phyloP scores from a whole-genome alignment of 2,113 vertebrate species.

The Marmota flaviventris region DNA sequence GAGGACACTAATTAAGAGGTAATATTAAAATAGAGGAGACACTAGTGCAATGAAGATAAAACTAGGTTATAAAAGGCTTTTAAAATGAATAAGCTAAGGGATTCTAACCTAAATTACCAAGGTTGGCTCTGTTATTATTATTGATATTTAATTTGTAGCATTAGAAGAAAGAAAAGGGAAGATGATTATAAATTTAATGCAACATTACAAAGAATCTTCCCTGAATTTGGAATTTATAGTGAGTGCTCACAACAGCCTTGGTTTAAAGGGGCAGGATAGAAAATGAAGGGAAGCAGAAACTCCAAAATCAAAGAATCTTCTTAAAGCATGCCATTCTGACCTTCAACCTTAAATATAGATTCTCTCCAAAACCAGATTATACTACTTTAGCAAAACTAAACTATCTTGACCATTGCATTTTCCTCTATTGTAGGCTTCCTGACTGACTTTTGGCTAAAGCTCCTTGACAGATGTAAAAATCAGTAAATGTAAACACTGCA shows the following conservation, averaged over 20 bases:
- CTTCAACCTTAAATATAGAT: neutral
- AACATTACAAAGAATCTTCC: neutral
- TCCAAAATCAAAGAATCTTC: neutral
- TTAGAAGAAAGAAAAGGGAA: neutral
- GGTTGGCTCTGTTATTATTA: slow-evolving; percentile 15
- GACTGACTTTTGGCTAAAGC: slow-evolving; percentile 6
- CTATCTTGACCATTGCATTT: slow-evolving; percentile 1
- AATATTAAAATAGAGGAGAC: slow-evolving; percentile 68
- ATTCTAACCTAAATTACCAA: slow-evolving; percentile 57
- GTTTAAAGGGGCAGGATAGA: neutral
- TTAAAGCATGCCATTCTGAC: neutral
- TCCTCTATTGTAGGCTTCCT: neutral
- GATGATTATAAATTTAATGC: neutral
- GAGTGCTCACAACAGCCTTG: neutral
- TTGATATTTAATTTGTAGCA: slow-evolving; percentile 50
- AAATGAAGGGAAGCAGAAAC: neutral
- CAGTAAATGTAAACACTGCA: neutral
- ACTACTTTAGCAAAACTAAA: slow-evolving; percentile 25
- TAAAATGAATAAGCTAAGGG: slow-evolving; percentile 1
- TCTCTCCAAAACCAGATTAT: neutral
- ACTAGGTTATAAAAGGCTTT: slow-evolving; percentile 65
- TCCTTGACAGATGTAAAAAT: neutral
- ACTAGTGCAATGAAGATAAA: slow-evolving; percentile 67
- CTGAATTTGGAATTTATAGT: neutral
- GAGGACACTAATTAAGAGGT: slow-evolving; percentile 70